A percentile compares a stretch with the other conserved stretches of the same genome.
These are phyloP conservation scores for Connochaetes taurinus DNA, from an alignment of 2,113 vertebrate genomes.

Conservation along the genomic window DNA sequence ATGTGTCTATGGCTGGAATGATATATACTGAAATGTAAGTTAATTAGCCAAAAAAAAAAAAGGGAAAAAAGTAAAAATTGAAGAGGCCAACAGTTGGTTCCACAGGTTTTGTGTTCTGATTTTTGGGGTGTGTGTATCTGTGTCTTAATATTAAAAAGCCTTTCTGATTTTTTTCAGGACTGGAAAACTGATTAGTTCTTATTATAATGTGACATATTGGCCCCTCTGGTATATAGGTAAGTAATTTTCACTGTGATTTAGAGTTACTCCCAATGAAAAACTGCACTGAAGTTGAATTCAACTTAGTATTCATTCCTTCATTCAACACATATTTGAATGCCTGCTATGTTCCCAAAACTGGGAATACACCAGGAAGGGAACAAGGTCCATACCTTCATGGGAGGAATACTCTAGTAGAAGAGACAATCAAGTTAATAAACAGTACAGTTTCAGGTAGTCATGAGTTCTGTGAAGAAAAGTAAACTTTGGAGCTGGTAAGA, in stretches of 20 bases:
- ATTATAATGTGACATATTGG: conserved; percentile 93
- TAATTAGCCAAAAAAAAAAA: not conserved
- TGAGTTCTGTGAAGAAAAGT: not conserved
- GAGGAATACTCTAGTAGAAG: not conserved
- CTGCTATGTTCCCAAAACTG: not conserved
- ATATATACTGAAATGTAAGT: conserved; percentile 96
- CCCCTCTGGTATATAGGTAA: conserved; percentile 97
- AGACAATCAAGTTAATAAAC: not conserved
- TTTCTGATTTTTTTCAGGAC: conserved; percentile 82
- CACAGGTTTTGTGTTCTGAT: not conserved
- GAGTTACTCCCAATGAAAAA: conserved; percentile 13
- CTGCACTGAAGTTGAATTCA: not conserved
- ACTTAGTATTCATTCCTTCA: not conserved
- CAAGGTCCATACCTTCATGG: not conserved
- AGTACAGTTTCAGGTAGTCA: not conserved
- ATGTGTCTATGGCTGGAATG: conserved; percentile 93
- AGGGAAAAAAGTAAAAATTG: not conserved
- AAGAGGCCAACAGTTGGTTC: not conserved
- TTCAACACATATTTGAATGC: not conserved
- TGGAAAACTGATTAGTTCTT: conserved; percentile 89
- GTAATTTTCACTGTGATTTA: conserved; percentile 61
- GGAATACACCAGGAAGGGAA: not conserved
- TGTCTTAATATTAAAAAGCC: not conserved
- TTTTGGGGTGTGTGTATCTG: not conserved
- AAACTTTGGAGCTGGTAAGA: not conserved